Conservation (phyloP, 1,140 invertebrate genomes). For the Drosophila serrata region DNA sequence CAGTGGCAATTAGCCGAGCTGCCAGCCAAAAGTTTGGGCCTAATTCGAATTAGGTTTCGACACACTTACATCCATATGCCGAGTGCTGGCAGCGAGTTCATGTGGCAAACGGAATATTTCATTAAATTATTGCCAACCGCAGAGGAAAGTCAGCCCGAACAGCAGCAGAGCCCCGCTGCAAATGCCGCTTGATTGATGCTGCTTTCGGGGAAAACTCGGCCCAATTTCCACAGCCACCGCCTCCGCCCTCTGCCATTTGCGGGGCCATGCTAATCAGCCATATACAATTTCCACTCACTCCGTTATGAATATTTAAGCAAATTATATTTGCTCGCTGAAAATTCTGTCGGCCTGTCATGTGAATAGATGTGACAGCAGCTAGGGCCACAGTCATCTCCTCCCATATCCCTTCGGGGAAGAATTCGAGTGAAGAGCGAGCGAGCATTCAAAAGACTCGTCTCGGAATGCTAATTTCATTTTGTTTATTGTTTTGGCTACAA, state of each 20-base stretch:
- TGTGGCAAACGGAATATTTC: conserved; percentile 72
- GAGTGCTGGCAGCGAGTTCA: conserved; percentile 34
- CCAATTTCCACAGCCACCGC: not conserved
- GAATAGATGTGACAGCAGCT: conserved; percentile 68
- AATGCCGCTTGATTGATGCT: conserved; percentile 73
- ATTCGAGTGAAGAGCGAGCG: conserved; percentile 1
- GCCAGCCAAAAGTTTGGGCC: conserved; percentile 59
- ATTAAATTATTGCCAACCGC: conserved; percentile 72
- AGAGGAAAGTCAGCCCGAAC: conserved; percentile 8
- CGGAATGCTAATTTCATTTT: conserved; percentile 77
- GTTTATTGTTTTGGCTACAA: conserved; percentile 81
- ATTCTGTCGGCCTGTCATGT: conserved; percentile 35
- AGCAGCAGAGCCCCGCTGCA: conserved; percentile 28
- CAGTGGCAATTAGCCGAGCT: conserved; percentile 58
- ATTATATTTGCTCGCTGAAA: conserved; percentile 67
- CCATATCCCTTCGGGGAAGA: not conserved
- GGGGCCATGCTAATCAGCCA: conserved; percentile 64
- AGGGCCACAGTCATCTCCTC: conserved; percentile 9
- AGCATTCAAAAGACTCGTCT: conserved; percentile 12
- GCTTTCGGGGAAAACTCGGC: conserved; percentile 26
- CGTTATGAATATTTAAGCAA: conserved; percentile 74
- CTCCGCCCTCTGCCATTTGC: conserved; percentile 2
- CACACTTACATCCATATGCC: conserved; percentile 3
- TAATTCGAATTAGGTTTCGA: conserved; percentile 61
- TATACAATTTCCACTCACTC: conserved; percentile 67